Evolutionary conservation across 2,797 vertebrate species (phyloP).

Genomic region (Poeciliopsis turneri): DNA sequence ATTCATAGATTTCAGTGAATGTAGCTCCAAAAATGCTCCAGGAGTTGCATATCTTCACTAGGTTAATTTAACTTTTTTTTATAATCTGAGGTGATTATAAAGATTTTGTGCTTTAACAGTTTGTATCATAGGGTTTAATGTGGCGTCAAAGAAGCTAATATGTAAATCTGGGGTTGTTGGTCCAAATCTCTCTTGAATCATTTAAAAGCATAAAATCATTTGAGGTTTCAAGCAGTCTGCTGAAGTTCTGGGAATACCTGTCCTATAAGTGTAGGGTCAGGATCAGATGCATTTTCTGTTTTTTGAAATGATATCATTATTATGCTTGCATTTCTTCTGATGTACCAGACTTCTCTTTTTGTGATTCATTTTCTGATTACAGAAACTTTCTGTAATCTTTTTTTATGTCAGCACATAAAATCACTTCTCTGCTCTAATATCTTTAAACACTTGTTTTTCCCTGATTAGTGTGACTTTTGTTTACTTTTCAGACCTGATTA

Average conservation of each 20-base stretch:
- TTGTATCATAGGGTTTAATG: not conserved
- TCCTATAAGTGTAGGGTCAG: not conserved
- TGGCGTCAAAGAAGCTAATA: not conserved
- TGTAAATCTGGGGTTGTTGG: not conserved
- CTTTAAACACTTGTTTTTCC: constrained; percentile 27
- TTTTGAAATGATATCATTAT: not conserved
- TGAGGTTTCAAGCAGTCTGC: not conserved
- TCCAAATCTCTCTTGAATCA: not conserved
- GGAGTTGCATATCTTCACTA: not conserved
- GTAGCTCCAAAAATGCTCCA: not conserved
- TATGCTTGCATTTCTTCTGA: not conserved
- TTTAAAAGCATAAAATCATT: not conserved
- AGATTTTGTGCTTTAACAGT: not conserved
- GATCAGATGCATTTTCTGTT: not conserved
- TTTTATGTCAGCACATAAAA: constrained; percentile 7
- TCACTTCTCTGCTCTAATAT: constrained; percentile 12
- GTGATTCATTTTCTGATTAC: constrained; percentile 2
- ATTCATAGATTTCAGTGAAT: not conserved
- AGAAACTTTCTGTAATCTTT: not conserved
- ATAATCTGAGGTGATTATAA: not conserved
- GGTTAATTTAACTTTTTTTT: not conserved
- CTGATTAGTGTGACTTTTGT: constrained; percentile 5
- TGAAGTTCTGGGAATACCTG: not conserved
- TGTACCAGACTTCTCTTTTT: not conserved
- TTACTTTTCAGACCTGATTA: constrained; percentile 25